Conservation (phyloP, 2,113 vertebrate genomes). For the Petrocephalus microphthalmus region DNA sequence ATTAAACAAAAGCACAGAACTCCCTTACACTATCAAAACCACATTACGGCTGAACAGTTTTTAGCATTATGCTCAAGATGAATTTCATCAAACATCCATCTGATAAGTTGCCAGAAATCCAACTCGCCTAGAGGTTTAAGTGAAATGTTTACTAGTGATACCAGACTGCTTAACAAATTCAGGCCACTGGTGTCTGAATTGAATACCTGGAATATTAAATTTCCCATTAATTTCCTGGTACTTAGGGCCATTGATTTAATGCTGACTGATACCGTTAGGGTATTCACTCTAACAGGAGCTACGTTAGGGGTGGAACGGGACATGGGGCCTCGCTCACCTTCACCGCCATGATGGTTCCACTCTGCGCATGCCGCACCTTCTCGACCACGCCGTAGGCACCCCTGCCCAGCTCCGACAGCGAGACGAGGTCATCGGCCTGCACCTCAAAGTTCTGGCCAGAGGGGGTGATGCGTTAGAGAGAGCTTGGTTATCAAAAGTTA, state of each 20-base stretch:
- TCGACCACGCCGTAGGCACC: constrained; percentile 96
- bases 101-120: background rate
- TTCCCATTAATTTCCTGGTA: background rate
- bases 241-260: background rate
- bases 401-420: constrained; percentile 84
- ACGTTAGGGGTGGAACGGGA: background rate
- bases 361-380: constrained; percentile 93
- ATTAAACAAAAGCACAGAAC: background rate
- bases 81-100: background rate
- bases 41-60: background rate
- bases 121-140: background rate
- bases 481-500: background rate
- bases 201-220: background rate
- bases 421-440: constrained; percentile 95
- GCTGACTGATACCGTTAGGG: background rate
- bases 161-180: background rate
- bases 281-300: background rate
- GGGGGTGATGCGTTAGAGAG: background rate
- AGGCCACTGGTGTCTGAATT: background rate
- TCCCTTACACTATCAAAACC: background rate
- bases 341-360: constrained; percentile 94
- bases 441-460: constrained; percentile 88
- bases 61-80: background rate
- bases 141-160: background rate
- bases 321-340: constrained; percentile 66